Evolutionary conservation across 2,797 vertebrate species (phyloP), one percentile per base, ranked within the genome.

Genomic region (Adrianichthys oophorus): DNA sequence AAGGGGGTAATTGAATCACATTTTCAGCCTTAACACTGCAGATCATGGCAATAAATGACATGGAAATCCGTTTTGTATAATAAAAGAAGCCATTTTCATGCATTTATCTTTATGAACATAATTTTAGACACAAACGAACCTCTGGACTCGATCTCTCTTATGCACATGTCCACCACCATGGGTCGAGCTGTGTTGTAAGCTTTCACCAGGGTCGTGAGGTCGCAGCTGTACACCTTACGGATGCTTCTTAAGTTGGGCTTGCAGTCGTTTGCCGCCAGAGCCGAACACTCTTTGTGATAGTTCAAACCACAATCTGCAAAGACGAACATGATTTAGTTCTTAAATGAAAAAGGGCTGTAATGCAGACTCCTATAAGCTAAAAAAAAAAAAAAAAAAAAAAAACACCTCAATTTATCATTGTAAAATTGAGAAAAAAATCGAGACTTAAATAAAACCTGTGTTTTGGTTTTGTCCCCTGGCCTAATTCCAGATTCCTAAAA

Each of bases 111-210:
- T 15, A 29, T 17, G 15, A 5, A 5, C 15, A n/a, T 15, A 0
- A 15, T 6, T 8, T 4, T 2, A 19, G 23, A 14, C 1, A 14
- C 10, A 41, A 12, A 64, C 93, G 92, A 80, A 99, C 98, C 98
- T 95, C 98, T 93, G 24, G 95, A 94, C 77, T 99, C 98, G n/a
- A 99, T 98, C 84, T 99, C 98, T 69, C 95, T 91, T 91, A 99
- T 97, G 91, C 98, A 99, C 98, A 99, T 99, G 88, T 99, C 97
- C 81, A 99, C 97, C 72, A 99, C 98, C 98, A 99, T 99, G 32
- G 98, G 98, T 65, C 98, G 89, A 49, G 96, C 97, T 0, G 94
- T 93, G 76, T 95, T 96, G 63, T 95, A 95, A 5, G 97, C 97
- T 79, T 96, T 95, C 62, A 99, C 97, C 52, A 99, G 92, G 0